Conservation (phyloP, 2,888 invertebrate species). For the Andrena fulva region DNA sequence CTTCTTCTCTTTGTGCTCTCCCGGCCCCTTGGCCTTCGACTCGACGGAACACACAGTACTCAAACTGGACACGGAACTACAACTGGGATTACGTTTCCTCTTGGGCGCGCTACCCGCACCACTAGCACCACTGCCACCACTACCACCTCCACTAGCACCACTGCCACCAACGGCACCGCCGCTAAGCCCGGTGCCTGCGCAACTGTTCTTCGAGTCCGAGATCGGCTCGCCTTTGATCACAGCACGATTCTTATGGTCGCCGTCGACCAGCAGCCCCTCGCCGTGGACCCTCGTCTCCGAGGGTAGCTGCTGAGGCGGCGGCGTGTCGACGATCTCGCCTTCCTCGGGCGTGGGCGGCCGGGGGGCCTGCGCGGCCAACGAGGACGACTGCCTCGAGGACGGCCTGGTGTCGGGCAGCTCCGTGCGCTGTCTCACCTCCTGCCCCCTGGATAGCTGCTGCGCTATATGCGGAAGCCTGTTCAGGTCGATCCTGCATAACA, state of each 20-base stretch:
- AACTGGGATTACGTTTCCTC: constrained; percentile 80
- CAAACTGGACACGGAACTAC: constrained; percentile 80
- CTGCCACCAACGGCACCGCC: constrained; percentile 45
- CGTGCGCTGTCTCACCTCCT: constrained; percentile 85
- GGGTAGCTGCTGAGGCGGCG: constrained; percentile 72
- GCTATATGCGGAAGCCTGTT: constrained; percentile 80
- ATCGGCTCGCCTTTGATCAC: constrained; percentile 68
- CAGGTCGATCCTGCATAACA: constrained; percentile 85
- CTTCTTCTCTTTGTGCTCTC: constrained; percentile 80
- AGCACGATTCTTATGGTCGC: constrained; percentile 57
- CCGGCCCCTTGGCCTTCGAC: constrained; percentile 76
- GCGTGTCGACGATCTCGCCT: constrained; percentile 80
- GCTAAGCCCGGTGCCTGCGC: constrained; percentile 27
- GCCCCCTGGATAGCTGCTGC: constrained; percentile 82
- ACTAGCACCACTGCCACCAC: constrained; percentile 62
- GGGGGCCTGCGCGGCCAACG: constrained; percentile 73
- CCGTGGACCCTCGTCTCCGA: constrained; percentile 72
- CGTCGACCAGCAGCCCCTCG: constrained; percentile 48
- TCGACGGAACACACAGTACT: constrained; percentile 80
- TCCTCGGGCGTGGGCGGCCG: constrained; percentile 83
- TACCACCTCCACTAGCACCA: constrained; percentile 63
- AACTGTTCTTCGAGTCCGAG: constrained; percentile 67
- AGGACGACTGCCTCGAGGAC: constrained; percentile 73
- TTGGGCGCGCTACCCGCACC: constrained; percentile 71
- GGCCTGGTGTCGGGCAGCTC: constrained; percentile 86